Conservation (phyloP, 2,888 invertebrate species). For the Ditylenchus weischeri region DNA sequence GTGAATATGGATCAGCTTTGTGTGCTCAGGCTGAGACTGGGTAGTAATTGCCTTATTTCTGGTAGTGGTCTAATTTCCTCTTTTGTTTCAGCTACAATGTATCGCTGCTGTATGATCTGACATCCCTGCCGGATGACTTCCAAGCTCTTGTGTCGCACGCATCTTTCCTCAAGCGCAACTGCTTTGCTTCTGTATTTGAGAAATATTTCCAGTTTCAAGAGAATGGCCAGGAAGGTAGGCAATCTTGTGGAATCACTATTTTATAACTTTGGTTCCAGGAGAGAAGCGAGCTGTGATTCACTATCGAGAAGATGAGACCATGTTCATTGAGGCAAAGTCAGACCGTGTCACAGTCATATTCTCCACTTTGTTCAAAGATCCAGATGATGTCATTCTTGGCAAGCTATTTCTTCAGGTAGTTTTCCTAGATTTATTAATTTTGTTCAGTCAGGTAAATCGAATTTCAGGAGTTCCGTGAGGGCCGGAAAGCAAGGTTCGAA, state of each 20-base stretch:
- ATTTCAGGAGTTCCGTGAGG: conserved; percentile 84
- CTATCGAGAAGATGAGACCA: conserved; percentile 95
- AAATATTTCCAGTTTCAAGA: conserved; percentile 96
- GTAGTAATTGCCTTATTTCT: background rate
- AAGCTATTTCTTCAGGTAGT: conserved; percentile 91
- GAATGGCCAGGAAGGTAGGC: conserved; percentile 71
- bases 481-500: conserved; percentile 71
- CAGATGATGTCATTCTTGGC: conserved; percentile 95
- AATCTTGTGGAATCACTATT: too few relatives aligned
- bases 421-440: conserved; percentile 6
- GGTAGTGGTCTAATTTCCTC: background rate
- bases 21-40: conserved; percentile 82
- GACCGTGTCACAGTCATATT: conserved; percentile 98
- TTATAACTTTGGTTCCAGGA: conserved; percentile 60
- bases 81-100: conserved; percentile 72
- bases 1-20: conserved; percentile 78
- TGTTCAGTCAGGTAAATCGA: background rate
- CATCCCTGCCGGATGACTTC: conserved; percentile 82
- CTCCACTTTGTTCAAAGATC: conserved; percentile 95
- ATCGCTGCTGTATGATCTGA: conserved; percentile 85
- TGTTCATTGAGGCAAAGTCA: conserved; percentile 97
- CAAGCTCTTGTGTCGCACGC: conserved; percentile 74
- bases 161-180: conserved; percentile 90
- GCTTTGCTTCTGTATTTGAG: conserved; percentile 98
- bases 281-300: conserved; percentile 83